Percentiles rank a stretch among this genome's conserved stretches.
Evolutionary conservation across 1,140 invertebrate species (phyloP).

Genomic region (Euschistus heros): DNA sequence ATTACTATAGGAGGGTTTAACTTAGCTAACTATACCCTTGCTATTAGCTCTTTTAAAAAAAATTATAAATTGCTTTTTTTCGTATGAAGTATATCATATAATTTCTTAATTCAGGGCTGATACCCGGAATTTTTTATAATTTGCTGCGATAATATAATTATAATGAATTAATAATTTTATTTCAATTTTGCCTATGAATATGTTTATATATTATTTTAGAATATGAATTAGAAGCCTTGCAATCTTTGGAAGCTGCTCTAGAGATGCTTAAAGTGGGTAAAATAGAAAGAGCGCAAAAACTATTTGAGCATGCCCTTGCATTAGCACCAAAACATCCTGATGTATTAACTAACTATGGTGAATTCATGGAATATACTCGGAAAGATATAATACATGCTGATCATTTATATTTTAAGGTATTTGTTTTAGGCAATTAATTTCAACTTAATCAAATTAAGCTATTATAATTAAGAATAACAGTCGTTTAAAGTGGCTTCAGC

Average conservation of each 20-base stretch:
- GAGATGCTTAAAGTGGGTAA: slow-evolving; percentile 75
- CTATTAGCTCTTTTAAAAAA: too few species aligned
- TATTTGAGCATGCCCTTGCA: slow-evolving; percentile 83
- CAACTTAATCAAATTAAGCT: slow-evolving; percentile 30
- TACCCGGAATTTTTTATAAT: too few species aligned
- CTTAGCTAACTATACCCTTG: too few species aligned
- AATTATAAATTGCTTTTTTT: too few species aligned
- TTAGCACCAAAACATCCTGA: slow-evolving; percentile 85
- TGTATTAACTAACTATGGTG: slow-evolving; percentile 83
- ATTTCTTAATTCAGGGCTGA: too few species aligned
- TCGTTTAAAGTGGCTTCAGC: too few species aligned
- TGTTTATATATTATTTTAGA: slow-evolving; percentile 29
- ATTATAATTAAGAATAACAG: too few species aligned
- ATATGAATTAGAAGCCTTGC: slow-evolving; percentile 58
- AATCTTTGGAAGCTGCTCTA: slow-evolving; percentile 68
- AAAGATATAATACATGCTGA: slow-evolving; percentile 83
- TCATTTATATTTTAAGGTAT: slow-evolving; percentile 57
- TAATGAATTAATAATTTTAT: too few species aligned
- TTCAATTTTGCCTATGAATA: too few species aligned
- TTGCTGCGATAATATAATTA: too few species aligned
- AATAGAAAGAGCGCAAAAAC: slow-evolving; percentile 70
- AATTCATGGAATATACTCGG: slow-evolving; percentile 79
- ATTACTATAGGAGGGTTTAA: too few species aligned
- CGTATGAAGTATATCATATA: too few species aligned
- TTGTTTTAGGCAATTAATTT: slow-evolving; percentile 20